Percentiles rank a stretch among this genome's conserved stretches.
Evolutionary conservation across 2,113 vertebrate genomes (phyloP).

Genomic region (Greenwoodochromis staneri): DNA sequence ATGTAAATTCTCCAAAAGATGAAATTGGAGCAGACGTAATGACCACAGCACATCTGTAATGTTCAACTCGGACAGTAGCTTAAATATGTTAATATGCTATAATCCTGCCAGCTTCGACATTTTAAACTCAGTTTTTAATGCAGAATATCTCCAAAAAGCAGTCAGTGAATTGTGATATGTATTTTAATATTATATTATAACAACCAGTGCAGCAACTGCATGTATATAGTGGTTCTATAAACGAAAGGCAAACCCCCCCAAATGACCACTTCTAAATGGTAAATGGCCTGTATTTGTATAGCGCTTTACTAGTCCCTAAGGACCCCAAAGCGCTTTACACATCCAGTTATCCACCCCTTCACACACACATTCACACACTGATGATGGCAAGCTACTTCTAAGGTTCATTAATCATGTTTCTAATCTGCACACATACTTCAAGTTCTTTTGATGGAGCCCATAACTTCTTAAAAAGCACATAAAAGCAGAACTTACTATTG

Average conservation of each 20-base stretch:
- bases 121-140: neutral
- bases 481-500: neutral
- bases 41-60: neutral
- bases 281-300: accelerated
- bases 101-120: accelerated
- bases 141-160: neutral
- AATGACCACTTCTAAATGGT: neutral
- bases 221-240: neutral
- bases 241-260: accelerated
- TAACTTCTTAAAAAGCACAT: neutral
- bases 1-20: neutral
- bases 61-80: accelerated
- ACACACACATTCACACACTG: neutral
- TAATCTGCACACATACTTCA: neutral
- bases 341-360: neutral
- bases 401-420: neutral
- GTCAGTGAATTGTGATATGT: neutral
- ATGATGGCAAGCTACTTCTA: neutral
- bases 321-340: neutral
- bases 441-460: neutral
- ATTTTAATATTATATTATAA: neutral
- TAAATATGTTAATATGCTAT: neutral
- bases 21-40: neutral
- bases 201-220: neutral
- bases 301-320: accelerated